phyloP scores from a whole-genome alignment of 2,888 invertebrate species.

The Reticulitermes lucifugus region DNA sequence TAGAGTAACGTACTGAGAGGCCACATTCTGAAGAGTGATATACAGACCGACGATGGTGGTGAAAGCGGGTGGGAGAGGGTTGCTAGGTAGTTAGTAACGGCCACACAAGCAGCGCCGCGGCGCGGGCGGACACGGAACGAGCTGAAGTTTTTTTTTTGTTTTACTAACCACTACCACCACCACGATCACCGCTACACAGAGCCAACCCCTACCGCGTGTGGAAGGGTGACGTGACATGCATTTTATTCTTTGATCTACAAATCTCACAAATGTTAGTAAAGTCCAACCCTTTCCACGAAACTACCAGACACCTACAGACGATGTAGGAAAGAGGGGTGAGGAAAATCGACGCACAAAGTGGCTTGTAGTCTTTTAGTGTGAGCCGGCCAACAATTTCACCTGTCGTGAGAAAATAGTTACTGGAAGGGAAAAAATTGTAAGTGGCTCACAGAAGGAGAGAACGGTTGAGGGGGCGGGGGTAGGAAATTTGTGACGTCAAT shows the following conservation, averaged over 20 bases:
- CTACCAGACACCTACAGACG: conserved; percentile 2
- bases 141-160: not conserved
- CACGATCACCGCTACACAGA: conserved; percentile 23
- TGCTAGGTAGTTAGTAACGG: conserved; percentile 25
- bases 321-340: not conserved
- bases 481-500: conserved; percentile 22
- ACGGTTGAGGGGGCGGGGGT: not conserved
- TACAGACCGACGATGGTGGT: conserved; percentile 13
- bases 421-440: not conserved
- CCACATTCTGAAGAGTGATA: conserved; percentile 23
- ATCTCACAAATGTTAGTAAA: not conserved
- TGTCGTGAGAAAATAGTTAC: conserved; percentile 19
- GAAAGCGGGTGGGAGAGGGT: not conserved
- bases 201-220: not conserved
- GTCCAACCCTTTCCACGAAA: not conserved
- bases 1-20: not conserved
- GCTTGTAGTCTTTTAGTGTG: not conserved
- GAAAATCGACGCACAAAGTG: not conserved
- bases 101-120: conserved; percentile 34
- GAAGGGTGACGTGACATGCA: conserved; percentile 7
- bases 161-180: conserved; percentile 16
- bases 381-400: not conserved
- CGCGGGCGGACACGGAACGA: conserved; percentile 17
- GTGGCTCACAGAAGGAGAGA: not conserved
- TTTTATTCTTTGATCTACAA: conserved; percentile 17